Evolutionary conservation across 1,140 invertebrate species (phyloP).

Genomic region (Sesamia nonagrioides): DNA sequence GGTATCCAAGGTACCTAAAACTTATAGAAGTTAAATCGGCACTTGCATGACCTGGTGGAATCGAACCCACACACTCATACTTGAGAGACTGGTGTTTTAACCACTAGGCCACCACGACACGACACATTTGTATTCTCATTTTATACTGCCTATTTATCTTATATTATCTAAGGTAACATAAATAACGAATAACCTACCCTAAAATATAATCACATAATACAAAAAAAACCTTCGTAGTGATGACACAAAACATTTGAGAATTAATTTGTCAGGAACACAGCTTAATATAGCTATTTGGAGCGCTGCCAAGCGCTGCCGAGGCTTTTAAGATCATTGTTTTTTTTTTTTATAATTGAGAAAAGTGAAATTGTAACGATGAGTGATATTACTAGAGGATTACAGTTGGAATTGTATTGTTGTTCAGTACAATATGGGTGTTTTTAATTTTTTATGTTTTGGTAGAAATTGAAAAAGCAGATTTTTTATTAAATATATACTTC

Average conservation of each 20-base stretch:
- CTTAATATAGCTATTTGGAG: slow-evolving; percentile 58
- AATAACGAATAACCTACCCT: not conserved
- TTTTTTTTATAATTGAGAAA: slow-evolving; percentile 26
- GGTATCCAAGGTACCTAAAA: too few species aligned
- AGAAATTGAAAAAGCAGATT: too few species aligned
- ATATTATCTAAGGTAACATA: too few species aligned
- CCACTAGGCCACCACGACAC: too few species aligned
- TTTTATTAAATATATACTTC: too few species aligned
- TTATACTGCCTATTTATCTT: too few species aligned
- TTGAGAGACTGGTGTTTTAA: too few species aligned
- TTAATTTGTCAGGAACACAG: slow-evolving; percentile 51
- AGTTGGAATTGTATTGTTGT: not conserved
- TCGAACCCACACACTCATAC: too few species aligned
- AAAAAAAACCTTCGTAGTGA: not conserved
- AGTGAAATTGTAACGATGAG: slow-evolving; percentile 19
- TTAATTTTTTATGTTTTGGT: too few species aligned
- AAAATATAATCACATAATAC: slow-evolving; percentile 19
- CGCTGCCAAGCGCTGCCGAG: slow-evolving; percentile 27
- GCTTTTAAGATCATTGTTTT: slow-evolving; percentile 19
- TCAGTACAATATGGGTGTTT: not conserved
- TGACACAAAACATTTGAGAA: slow-evolving; percentile 42
- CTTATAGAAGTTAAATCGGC: too few species aligned
- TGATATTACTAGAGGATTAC: not conserved
- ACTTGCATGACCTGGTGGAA: too few species aligned
- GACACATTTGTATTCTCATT: too few species aligned